A percentile compares a stretch with the other conserved stretches of the same genome.
Evolutionary conservation across 2,888 invertebrate species (phyloP).

Genomic region (Amiota communis): DNA sequence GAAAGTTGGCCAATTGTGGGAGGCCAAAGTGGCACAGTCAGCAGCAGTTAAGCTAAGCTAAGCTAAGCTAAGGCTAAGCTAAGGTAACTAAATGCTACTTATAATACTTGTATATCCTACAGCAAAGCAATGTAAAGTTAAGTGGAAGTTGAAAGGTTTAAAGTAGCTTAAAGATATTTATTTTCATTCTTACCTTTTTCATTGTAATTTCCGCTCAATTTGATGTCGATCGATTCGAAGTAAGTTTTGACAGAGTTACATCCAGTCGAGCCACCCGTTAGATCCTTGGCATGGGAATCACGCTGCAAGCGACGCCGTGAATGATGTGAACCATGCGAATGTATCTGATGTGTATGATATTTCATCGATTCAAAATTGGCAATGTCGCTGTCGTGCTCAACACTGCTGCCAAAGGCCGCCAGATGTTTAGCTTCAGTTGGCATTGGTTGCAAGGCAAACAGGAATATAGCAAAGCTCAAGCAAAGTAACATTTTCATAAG

Average conservation of each 20-base stretch:
- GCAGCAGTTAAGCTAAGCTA: too few species aligned
- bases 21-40: too few species aligned
- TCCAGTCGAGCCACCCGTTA: conserved; percentile 49
- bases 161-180: conserved; percentile 3
- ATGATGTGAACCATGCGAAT: conserved; percentile 55
- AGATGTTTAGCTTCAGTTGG: conserved; percentile 50
- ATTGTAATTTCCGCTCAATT: conserved; percentile 65
- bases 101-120: too few species aligned
- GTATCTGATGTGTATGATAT: conserved; percentile 45
- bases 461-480: conserved; percentile 40
- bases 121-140: too few species aligned
- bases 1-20: too few species aligned
- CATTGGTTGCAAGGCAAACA: conserved; percentile 41
- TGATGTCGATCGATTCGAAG: conserved; percentile 70
- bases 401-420: conserved; percentile 38
- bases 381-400: conserved; percentile 37
- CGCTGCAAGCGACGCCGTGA: conserved; percentile 63
- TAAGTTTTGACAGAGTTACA: conserved; percentile 67
- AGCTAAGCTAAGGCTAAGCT: too few species aligned
- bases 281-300: conserved; percentile 61
- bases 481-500: conserved; percentile 31
- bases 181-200: conserved; percentile 64
- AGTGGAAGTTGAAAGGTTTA: neutral
- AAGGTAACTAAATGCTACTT: too few species aligned
- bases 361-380: conserved; percentile 28